Conservation (phyloP, 2,797 vertebrate genomes). For the Protonibea diacanthus region DNA sequence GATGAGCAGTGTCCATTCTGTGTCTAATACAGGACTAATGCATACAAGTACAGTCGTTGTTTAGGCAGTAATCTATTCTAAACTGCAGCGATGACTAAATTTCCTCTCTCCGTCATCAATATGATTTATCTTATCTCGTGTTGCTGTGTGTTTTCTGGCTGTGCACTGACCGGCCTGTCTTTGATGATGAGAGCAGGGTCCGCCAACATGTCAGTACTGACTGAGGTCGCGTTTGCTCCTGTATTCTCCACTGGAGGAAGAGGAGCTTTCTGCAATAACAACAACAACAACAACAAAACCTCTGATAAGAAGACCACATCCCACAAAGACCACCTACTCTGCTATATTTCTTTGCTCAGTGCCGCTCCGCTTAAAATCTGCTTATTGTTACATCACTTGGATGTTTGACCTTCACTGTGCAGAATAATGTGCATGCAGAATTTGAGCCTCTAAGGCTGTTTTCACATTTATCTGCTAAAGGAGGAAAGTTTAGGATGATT, state of each 20-base stretch:
- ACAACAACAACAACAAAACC: constrained; percentile 22
- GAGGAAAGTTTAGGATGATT: no score
- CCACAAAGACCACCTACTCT: not conserved
- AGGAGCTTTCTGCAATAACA: constrained; percentile 73
- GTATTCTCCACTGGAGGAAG: constrained; percentile 71
- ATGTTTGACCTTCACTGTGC: not conserved
- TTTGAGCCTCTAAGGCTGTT: not conserved
- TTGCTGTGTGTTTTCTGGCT: not conserved
- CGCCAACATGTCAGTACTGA: constrained; percentile 74
- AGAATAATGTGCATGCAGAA: not conserved
- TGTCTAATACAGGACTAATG: not conserved
- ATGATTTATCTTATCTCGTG: constrained; percentile 5
- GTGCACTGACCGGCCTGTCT: constrained; percentile 75
- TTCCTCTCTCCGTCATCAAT: not conserved
- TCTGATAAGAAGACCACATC: not conserved
- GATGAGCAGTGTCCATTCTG: not conserved
- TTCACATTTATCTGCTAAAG: not conserved
- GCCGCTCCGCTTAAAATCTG: not conserved
- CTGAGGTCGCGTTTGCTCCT: constrained; percentile 56
- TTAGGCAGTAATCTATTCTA: constrained; percentile 1
- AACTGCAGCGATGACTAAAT: not conserved
- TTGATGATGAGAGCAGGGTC: constrained; percentile 85
- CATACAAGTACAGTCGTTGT: no score
- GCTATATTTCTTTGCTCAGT: not conserved
- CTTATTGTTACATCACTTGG: not conserved